phyloP scores from a whole-genome alignment of 2,113 vertebrate genomes.

The Pomatostomus ruficeps region DNA sequence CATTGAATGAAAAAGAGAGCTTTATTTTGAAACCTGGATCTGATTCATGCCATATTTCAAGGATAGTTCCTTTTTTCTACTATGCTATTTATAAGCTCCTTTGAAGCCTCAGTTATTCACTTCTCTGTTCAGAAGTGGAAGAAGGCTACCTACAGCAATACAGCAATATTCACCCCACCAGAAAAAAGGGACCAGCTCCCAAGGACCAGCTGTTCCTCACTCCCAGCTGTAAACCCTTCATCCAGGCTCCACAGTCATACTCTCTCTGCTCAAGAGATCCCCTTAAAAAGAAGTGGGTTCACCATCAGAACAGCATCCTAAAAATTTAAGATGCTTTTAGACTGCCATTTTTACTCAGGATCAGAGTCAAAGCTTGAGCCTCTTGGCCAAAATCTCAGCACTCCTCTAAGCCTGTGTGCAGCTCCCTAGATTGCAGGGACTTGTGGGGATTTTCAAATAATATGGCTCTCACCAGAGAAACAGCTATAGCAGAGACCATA shows the following conservation, averaged over 20 bases:
- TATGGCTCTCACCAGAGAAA: background rate
- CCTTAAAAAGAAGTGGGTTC: background rate
- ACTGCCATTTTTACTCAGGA: background rate
- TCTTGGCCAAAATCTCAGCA: background rate
- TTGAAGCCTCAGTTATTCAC: background rate
- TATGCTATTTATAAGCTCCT: background rate
- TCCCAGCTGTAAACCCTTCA: background rate
- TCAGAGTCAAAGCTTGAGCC: background rate
- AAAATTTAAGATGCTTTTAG: background rate
- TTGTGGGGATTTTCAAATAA: background rate
- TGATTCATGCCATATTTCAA: background rate
- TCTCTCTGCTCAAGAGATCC: background rate
- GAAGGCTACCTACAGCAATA: background rate
- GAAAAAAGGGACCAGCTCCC: background rate
- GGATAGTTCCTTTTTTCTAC: background rate
- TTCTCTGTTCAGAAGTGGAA: background rate
- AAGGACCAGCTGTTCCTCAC: background rate
- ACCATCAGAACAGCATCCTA: background rate
- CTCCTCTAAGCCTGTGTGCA: background rate
- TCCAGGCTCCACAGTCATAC: background rate
- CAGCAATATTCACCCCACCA: background rate
- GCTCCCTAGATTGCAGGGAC: background rate
- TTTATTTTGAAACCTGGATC: background rate
- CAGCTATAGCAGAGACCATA: background rate
- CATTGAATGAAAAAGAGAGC: background rate